Conservation (phyloP, 92 coral and sea anemone species). For the Paragorgia papillata region DNA sequence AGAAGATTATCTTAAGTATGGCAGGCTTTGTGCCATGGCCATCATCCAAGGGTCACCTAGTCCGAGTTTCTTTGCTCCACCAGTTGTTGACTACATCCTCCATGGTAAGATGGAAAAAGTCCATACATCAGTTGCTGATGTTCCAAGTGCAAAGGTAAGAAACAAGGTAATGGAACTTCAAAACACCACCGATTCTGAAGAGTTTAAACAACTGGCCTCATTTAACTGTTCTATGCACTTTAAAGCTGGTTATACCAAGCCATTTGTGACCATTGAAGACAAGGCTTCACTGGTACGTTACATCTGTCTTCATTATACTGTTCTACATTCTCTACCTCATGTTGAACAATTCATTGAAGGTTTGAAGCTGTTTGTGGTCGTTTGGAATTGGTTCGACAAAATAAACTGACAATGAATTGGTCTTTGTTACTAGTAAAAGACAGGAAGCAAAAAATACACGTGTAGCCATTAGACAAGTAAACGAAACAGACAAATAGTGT, state of each 20-base stretch:
- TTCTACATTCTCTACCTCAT: constrained; percentile 14
- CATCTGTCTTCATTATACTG: constrained; percentile 10
- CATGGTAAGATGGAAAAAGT: constrained; percentile 12
- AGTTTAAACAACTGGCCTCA: constrained; percentile 21
- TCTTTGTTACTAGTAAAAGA: too few relatives aligned
- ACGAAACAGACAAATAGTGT: too few relatives aligned
- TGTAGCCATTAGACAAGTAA: too few relatives aligned
- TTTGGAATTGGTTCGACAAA: constrained; percentile 8
- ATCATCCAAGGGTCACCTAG: constrained; percentile 29
- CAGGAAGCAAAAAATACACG: too few relatives aligned
- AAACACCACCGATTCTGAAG: constrained; percentile 8
- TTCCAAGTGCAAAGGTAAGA: constrained; percentile 1
- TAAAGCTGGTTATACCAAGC: constrained; percentile 35
- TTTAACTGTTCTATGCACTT: constrained; percentile 13
- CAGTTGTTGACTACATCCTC: constrained; percentile 29
- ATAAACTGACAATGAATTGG: too few relatives aligned
- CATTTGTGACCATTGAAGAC: constrained; percentile 22
- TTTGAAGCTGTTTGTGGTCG: not conserved
- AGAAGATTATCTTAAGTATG: constrained; percentile 16
- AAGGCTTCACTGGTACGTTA: not conserved
- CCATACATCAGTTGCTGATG: constrained; percentile 2
- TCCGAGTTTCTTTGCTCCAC: constrained; percentile 11
- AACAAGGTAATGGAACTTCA: constrained; percentile 16
- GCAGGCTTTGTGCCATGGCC: constrained; percentile 12
- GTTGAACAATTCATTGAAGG: constrained; percentile 20